Conservation (phyloP, 2,888 invertebrate genomes). For the Sabatieria punctata region DNA sequence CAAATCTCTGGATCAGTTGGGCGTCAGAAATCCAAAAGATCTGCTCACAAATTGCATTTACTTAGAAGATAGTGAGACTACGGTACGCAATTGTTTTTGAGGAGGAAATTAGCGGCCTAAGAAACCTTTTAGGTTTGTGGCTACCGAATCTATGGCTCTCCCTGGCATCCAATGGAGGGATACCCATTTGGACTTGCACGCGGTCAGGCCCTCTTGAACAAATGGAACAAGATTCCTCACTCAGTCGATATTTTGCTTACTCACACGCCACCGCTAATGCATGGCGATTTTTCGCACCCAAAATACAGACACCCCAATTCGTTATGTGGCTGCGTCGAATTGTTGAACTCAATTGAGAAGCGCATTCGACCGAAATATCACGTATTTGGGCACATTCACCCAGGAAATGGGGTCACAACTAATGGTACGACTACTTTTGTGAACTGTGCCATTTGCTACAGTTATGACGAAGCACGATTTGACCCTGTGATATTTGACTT, state of each 20-base stretch:
- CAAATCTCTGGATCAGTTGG: constrained; percentile 23
- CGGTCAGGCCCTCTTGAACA: constrained; percentile 50
- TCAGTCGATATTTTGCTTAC: constrained; percentile 59
- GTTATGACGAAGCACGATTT: constrained; percentile 57
- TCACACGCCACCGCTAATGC: constrained; percentile 54
- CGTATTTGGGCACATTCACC: constrained; percentile 68
- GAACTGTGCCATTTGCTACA: constrained; percentile 65
- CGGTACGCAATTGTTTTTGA: constrained; percentile 13
- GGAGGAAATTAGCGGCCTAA: background rate
- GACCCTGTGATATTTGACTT: constrained; percentile 64
- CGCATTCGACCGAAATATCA: constrained; percentile 63
- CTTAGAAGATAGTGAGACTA: constrained; percentile 45
- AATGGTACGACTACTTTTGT: constrained; percentile 62
- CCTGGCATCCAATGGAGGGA: constrained; percentile 46
- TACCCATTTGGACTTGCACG: constrained; percentile 35
- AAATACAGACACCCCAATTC: no score
- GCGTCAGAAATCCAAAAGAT: constrained; percentile 26
- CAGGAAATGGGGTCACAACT: constrained; percentile 63
- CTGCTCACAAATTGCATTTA: constrained; percentile 59
- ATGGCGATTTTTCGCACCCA: no score
- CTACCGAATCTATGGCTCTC: constrained; percentile 60
- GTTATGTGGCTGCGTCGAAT: constrained; percentile 65
- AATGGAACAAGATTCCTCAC: constrained; percentile 59
- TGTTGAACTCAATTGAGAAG: constrained; percentile 53
- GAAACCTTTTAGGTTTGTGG: constrained; percentile 48